These are phyloP conservation scores for Micronisus gabar DNA, from an alignment of 2,113 vertebrate species.

Conservation along the genomic window DNA sequence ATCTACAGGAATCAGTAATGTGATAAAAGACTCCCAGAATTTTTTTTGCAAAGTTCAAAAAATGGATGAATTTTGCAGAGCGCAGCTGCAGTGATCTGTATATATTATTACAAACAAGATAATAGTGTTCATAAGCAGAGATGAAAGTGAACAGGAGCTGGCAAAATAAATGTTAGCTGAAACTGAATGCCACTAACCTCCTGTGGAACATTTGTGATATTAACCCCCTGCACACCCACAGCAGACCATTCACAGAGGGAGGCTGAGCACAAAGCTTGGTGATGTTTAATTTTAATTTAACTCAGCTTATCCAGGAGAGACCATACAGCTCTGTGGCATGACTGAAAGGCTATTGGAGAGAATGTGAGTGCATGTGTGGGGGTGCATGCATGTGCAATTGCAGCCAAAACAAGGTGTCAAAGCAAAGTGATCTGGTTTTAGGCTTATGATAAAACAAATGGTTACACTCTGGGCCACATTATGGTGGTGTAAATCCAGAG, in stretches of 20 bases:
- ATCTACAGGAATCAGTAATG: background rate
- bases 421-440: background rate
- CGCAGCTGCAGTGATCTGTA: conserved; percentile 44
- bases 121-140: conserved; percentile 57
- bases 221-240: conserved; percentile 38
- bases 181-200: conserved; percentile 54
- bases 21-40: background rate
- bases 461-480: background rate
- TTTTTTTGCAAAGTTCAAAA: conserved; percentile 19
- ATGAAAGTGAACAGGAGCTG: conserved; percentile 55
- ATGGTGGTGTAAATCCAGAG: background rate
- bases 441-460: background rate
- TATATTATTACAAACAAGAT: conserved; percentile 65
- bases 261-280: conserved; percentile 46
- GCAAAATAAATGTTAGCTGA: conserved; percentile 66
- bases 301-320: conserved; percentile 41
- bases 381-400: background rate
- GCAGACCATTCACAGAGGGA: conserved; percentile 13
- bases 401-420: background rate
- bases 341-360: background rate
- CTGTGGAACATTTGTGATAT: conserved; percentile 55
- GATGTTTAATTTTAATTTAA: conserved; percentile 69
- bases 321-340: background rate
- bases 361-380: background rate
- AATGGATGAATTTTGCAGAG: conserved; percentile 30